A percentile compares a stretch with the other conserved stretches of the same genome.
These are phyloP conservation scores for Argya squamiceps DNA, from an alignment of 2,797 vertebrate genomes.

Conservation along the genomic window DNA sequence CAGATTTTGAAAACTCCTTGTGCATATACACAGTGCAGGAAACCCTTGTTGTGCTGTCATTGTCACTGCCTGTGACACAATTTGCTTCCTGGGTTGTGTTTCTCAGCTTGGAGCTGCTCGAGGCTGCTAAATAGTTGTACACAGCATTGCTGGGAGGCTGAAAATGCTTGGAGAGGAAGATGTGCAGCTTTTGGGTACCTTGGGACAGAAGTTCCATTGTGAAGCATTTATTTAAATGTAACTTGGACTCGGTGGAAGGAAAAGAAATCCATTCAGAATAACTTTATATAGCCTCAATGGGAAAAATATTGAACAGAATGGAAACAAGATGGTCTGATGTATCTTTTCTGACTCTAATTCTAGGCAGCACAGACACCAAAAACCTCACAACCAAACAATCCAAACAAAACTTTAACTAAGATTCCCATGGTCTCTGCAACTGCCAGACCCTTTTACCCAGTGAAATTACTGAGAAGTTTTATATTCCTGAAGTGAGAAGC, in stretches of 20 bases:
- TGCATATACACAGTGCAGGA: not conserved
- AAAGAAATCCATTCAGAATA: not conserved
- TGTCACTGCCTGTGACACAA: constrained; percentile 11
- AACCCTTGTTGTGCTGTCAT: not conserved
- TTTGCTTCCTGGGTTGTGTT: not conserved
- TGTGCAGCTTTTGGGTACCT: not conserved
- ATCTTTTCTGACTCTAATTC: not conserved
- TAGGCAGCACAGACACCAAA: not conserved
- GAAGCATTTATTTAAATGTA: not conserved
- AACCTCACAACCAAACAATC: not conserved
- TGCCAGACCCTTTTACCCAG: not conserved
- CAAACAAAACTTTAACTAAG: not conserved
- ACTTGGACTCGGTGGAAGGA: not conserved
- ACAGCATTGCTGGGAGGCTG: not conserved
- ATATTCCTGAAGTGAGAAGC: not conserved
- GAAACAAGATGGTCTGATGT: not conserved
- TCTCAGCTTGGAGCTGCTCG: not conserved
- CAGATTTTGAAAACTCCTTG: not conserved
- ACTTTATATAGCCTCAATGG: not conserved
- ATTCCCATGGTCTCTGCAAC: not conserved
- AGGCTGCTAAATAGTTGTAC: not conserved
- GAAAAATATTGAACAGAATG: not conserved
- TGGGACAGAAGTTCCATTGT: not conserved
- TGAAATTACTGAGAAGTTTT: not conserved
- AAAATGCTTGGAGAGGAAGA: not conserved